Evolutionary conservation across 2,888 invertebrate species (phyloP).

Genomic region (Plagodis pulveraria): DNA sequence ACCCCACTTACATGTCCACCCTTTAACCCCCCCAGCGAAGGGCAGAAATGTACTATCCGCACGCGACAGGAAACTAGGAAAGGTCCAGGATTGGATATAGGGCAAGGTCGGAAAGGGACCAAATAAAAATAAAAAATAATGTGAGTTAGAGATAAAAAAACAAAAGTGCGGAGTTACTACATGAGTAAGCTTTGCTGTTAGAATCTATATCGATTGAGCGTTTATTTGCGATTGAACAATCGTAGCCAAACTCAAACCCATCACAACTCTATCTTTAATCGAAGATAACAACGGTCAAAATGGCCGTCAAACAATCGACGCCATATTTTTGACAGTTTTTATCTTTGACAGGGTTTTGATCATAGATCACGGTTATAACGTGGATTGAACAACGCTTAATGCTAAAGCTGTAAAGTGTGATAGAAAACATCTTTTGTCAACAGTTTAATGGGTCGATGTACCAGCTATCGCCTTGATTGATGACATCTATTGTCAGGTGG

Average conservation of each 20-base stretch:
- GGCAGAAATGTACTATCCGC: constrained; percentile 37
- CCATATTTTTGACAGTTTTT: constrained; percentile 26
- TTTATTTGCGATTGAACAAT: constrained; percentile 18
- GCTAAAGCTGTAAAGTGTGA: constrained; percentile 30
- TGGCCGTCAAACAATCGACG: constrained; percentile 17
- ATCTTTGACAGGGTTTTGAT: constrained; percentile 23
- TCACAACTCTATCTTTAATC: constrained; percentile 20
- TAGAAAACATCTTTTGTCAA: constrained; percentile 66
- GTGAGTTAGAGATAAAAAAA: constrained; percentile 46
- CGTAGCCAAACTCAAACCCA: constrained; percentile 10
- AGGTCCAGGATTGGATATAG: constrained; percentile 50
- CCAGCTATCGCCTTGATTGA: constrained; percentile 67
- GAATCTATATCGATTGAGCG: constrained; percentile 18
- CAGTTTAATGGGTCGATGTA: constrained; percentile 65
- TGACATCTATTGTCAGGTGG: constrained; percentile 76
- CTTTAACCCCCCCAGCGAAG: constrained; percentile 29
- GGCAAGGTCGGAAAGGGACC: constrained; percentile 50
- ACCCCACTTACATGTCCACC: constrained; percentile 31
- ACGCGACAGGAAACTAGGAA: constrained; percentile 51
- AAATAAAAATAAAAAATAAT: constrained; percentile 45
- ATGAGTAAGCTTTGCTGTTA: constrained; percentile 39
- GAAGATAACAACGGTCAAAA: constrained; percentile 25
- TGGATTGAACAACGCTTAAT: constrained; percentile 40
- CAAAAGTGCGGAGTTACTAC: constrained; percentile 54
- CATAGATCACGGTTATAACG: constrained; percentile 19